Evolutionary conservation across 2,888 invertebrate species (phyloP), one percentile per base, ranked within the genome.

Genomic region (Plusia festucae): DNA sequence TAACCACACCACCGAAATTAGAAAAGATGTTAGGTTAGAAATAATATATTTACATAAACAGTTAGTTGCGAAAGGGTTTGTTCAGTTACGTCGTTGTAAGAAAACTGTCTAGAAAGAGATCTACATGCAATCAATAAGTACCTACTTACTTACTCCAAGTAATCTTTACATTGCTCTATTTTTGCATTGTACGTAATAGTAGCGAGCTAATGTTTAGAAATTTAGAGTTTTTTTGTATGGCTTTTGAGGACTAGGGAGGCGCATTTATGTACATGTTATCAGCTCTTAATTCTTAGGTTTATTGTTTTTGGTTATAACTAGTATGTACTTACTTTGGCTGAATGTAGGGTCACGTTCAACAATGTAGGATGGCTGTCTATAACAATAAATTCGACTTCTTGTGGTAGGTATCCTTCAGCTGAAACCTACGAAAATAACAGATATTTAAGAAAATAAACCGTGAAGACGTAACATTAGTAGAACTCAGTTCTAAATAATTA

Each of bases 371-470:
- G 98, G 82, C 97, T 97, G 76, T 98, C 98, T 55, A 97, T 97
- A 9, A 98, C 98, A 91, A 97, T 97, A 87, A 98, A 98, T 86
- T 98, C 98, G 27, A 98, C 95, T 90, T 98, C 98, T 81, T 97
- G 96, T 0, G 98, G 98, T 51, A 97, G 95, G 87, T 97, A 98
- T 49, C 98, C 98, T 84, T 98, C 98, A 32, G 98, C 98, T 83
- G 97, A 97, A 15, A 98, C 97, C 98, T 98, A 85, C 4, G 59
- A 81, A 65, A 8, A 59, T 8, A 53, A 18, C 60, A 20, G 53
- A 46, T 58, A 24, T 54, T 60, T 34, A 15, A 40, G 15, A 40
- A 34, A 8, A 40, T 15, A 13, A 13, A 27, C 5, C 8, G 27
- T 30, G 30, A 30, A 30, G 30, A 30, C 9, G 9, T 30, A 30